Base-by-base conservation (phyloP, 2,113 vertebrate genomes). In the Tychaedon coryphoeus region DNA sequence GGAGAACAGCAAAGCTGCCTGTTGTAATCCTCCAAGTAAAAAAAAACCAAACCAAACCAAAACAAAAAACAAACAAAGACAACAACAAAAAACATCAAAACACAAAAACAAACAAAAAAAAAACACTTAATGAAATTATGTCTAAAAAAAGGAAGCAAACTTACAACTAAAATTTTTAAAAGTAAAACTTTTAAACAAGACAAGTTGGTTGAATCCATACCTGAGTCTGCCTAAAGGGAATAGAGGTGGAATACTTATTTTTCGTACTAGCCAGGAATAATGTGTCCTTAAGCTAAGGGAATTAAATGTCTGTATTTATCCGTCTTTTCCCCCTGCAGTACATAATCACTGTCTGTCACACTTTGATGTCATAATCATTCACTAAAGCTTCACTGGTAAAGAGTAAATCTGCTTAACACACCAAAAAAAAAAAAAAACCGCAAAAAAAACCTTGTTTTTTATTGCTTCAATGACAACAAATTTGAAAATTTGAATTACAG, bases 351-450 rank as follows among this genome's bases (percentile, higher is more conserved):
- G 94, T 98, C 97, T 98, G 97, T 97, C 97, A 98, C 97, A 95
- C 97, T 98, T 98, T 98, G 98, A 98, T 98, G 98, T 98, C 98
- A 98, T 98, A 98, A 98, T 98, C 97, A 97, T 97, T 94, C 69
- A 61, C 95, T 92, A 96, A 97, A 97, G 90, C 96, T 93, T 90
- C 94, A 86, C 96, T 88, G 81, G 94, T 97, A 93, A 97, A 91
- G 90, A 97, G 96, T 92, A 98, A 98, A 98, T 98, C 98, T 98
- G 79, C 97, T 98, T 98, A 98, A 97, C 38, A 1, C 78, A 80
- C 43, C 31, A 33, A 12, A 48, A 22, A 75, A 90, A 88, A 82
- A 29, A 12, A 34, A 8, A 5, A 4, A 2, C 5, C 38, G 6
- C 19, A 45, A 48, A 28, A 47, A 26, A 6, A 81, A 71, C 24